phyloP scores from a whole-genome alignment of 2,113 vertebrate genomes.

The Elephas maximus region DNA sequence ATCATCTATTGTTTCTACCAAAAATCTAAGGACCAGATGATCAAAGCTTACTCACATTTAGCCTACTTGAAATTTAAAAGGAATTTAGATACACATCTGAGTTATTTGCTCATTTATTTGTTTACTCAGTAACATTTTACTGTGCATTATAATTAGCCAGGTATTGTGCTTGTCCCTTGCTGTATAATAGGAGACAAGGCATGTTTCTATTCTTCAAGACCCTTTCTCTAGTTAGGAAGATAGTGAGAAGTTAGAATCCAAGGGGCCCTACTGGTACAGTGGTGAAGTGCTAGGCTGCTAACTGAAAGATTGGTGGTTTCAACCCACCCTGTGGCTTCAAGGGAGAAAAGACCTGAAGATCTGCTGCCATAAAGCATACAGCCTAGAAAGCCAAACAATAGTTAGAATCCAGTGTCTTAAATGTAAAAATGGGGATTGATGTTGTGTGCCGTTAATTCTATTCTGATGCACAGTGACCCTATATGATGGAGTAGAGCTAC shows the following conservation, averaged over 20 bases:
- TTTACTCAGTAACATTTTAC: background rate
- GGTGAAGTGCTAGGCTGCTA: background rate
- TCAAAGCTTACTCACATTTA: background rate
- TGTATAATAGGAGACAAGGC: background rate
- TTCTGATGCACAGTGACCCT: background rate
- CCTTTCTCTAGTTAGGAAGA: conserved; percentile 22
- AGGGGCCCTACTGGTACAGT: background rate
- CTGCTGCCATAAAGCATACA: background rate
- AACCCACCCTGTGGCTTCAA: background rate
- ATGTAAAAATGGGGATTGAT: background rate
- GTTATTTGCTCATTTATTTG: conserved; percentile 18
- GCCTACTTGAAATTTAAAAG: background rate
- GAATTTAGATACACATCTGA: background rate
- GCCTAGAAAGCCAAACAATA: background rate
- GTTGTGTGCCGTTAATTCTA: background rate
- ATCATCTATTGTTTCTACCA: background rate
- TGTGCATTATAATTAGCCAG: conserved; percentile 7
- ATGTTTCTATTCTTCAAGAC: background rate
- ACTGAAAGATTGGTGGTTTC: background rate
- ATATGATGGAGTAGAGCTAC: background rate
- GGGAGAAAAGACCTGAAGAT: background rate
- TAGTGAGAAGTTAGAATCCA: background rate
- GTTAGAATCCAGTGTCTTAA: background rate
- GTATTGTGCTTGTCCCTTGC: background rate
- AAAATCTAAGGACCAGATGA: conserved; percentile 34